Evolutionary conservation across 37 sponge, comb jelly and placozoan species (phyloP).

Genomic region (Halisarca cf. caerulea): DNA sequence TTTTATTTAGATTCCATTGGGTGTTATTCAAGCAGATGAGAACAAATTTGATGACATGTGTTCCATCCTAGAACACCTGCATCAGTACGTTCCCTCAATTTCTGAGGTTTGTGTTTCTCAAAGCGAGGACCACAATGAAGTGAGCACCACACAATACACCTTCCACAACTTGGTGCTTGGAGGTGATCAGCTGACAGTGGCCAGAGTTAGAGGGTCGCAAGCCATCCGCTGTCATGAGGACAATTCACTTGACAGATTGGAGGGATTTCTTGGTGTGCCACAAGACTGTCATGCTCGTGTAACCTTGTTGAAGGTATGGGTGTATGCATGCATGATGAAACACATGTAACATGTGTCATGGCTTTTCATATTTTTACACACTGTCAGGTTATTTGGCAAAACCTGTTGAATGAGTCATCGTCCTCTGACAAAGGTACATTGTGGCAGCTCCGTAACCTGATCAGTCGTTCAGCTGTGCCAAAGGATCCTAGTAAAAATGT

Average conservation of each 20-base stretch:
- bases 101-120: background rate
- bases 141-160: background rate
- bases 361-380: no score
- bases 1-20: background rate
- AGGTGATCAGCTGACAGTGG: background rate
- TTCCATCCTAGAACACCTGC: background rate
- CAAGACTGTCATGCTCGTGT: no score
- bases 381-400: background rate
- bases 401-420: background rate
- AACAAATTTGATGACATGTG: background rate
- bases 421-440: background rate
- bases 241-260: background rate
- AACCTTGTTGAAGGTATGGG: background rate
- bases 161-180: background rate
- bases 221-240: background rate
- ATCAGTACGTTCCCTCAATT: background rate
- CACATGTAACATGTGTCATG: background rate
- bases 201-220: conserved; percentile 8
- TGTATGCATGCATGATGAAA: background rate
- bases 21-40: background rate
- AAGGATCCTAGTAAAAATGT: background rate
- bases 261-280: conserved; percentile 1
- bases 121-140: background rate
- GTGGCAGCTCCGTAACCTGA: background rate
- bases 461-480: background rate